Conservation (phyloP, 1,140 invertebrate genomes). For the Lasioglossum albipes region DNA sequence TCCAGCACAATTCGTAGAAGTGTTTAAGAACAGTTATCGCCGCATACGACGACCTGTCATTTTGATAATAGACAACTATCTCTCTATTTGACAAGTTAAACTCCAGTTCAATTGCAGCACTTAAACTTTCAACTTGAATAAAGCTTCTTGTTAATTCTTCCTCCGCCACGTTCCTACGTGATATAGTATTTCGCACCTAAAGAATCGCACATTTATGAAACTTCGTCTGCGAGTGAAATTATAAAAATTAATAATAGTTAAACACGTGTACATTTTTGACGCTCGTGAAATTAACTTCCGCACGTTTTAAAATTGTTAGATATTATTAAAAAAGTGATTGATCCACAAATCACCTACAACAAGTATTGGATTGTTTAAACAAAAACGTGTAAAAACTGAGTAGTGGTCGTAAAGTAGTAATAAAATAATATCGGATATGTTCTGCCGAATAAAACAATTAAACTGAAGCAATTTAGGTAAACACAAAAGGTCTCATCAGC, state of each 20-base stretch:
- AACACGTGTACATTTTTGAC: too few species aligned
- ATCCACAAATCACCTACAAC: too few species aligned
- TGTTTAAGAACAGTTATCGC: constrained; percentile 5
- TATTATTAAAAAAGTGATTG: too few species aligned
- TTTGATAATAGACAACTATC: constrained; percentile 5
- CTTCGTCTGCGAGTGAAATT: neutral
- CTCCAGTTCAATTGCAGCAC: neutral
- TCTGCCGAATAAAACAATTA: too few species aligned
- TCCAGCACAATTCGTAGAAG: neutral
- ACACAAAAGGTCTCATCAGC: neutral
- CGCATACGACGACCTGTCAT: neutral
- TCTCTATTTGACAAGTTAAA: constrained; percentile 5
- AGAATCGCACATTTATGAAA: neutral
- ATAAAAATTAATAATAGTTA: too few species aligned
- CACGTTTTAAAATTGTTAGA: too few species aligned
- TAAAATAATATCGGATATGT: neutral
- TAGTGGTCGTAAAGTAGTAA: too few species aligned
- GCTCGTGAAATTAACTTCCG: too few species aligned
- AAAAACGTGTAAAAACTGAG: too few species aligned
- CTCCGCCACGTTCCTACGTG: neutral
- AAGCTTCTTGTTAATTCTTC: neutral
- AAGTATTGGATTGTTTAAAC: too few species aligned
- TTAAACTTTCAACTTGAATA: constrained; percentile 5
- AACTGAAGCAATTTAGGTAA: neutral
- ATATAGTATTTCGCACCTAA: neutral